Conservation (phyloP, 2,113 vertebrate genomes). For the Osmerus eperlanus region DNA sequence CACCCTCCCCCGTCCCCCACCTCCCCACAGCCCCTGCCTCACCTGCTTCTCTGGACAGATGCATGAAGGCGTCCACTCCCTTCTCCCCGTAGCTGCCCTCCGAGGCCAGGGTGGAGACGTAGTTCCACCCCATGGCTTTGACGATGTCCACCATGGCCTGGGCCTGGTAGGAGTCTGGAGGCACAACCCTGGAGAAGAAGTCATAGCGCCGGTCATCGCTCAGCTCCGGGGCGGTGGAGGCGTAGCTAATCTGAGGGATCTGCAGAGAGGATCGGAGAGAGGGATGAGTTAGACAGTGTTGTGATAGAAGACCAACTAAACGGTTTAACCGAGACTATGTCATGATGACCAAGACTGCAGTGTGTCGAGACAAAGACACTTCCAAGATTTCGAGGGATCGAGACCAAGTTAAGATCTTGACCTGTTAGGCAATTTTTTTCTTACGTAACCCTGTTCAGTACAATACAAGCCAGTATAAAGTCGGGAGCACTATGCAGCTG, state of each 20-base stretch:
- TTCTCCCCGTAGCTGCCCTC: slow-evolving; percentile 66
- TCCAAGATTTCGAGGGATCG: too few species aligned
- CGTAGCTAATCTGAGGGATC: slow-evolving; percentile 67
- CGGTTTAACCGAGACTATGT: not conserved
- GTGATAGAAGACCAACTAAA: not conserved
- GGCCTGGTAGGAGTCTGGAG: slow-evolving; percentile 63
- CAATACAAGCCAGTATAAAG: too few species aligned
- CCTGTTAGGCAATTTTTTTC: too few species aligned
- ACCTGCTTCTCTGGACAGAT: slow-evolving; percentile 65
- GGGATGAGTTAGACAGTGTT: not conserved
- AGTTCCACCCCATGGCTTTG: slow-evolving; percentile 64
- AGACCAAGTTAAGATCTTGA: too few species aligned
- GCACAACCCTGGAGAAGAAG: slow-evolving; percentile 65
- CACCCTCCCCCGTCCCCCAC: not conserved
- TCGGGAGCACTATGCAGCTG: too few species aligned
- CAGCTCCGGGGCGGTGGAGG: slow-evolving; percentile 61
- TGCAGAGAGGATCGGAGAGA: slow-evolving; percentile 7
- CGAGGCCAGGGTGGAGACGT: slow-evolving; percentile 61
- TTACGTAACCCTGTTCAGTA: too few species aligned
- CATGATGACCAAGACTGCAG: not conserved
- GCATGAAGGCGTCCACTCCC: slow-evolving; percentile 64
- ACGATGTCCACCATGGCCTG: slow-evolving; percentile 67
- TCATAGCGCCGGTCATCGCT: slow-evolving; percentile 64
- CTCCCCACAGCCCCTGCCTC: not conserved
- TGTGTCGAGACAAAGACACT: too few species aligned